Evolutionary conservation across 2,888 invertebrate genomes (phyloP).

Genomic region (Litoditis marina): DNA sequence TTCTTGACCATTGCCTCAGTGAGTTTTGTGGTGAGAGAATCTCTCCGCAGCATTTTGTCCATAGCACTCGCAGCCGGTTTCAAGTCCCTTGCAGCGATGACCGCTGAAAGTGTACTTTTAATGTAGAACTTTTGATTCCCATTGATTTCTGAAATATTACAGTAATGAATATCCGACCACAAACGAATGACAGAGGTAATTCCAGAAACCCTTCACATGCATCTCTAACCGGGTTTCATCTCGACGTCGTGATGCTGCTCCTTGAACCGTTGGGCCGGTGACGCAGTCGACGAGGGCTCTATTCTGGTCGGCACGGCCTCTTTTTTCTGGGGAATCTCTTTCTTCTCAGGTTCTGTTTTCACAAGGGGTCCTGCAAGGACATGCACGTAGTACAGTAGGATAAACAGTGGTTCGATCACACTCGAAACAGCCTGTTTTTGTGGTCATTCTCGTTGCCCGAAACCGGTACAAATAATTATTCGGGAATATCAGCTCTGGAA

Average conservation of each 20-base stretch:
- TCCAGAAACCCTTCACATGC: not conserved
- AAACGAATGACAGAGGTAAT: no score
- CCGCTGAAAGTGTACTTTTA: constrained; percentile 7
- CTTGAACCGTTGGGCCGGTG: constrained; percentile 3
- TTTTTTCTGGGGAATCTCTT: no score
- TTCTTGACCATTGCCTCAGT: constrained; percentile 15
- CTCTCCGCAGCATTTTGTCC: constrained; percentile 18
- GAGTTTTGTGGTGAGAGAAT: constrained; percentile 7
- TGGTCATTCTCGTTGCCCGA: no score
- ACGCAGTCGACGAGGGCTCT: no score
- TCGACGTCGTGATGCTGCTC: constrained; percentile 9
- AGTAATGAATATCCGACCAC: not conserved
- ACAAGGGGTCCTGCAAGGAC: no score
- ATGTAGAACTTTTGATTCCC: not conserved
- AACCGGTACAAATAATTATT: no score
- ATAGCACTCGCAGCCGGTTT: constrained; percentile 22
- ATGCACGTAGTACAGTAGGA: no score
- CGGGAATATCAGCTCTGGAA: no score
- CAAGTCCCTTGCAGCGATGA: constrained; percentile 15
- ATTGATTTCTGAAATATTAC: not conserved
- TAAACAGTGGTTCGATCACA: no score
- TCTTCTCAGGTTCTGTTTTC: no score
- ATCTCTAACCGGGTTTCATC: constrained; percentile 17
- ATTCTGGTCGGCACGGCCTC: no score
- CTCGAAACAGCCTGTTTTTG: no score